A percentile compares a stretch with the other conserved stretches of the same genome.
These are phyloP conservation scores for Leptocoma aspasia DNA, from an alignment of 2,113 vertebrate species.

Conservation along the genomic window DNA sequence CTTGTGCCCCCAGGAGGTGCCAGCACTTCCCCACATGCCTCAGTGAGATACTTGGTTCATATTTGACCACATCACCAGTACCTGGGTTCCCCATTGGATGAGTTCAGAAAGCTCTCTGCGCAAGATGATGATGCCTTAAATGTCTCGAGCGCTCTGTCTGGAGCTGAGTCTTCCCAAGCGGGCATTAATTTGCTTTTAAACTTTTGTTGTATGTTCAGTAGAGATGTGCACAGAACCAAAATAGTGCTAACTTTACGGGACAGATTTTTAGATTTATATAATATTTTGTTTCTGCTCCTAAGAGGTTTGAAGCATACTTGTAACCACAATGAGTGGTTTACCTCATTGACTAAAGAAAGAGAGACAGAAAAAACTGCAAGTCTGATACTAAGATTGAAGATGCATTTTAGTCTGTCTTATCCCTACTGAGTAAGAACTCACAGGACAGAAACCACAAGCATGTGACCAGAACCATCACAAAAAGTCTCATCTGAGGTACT, in stretches of 20 bases:
- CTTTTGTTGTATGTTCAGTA: background rate
- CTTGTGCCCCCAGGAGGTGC: accelerated
- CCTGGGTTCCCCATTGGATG: accelerated
- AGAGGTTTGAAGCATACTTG: background rate
- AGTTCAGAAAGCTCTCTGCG: background rate
- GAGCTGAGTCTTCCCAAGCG: background rate
- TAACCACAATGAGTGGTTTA: background rate
- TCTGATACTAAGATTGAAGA: background rate
- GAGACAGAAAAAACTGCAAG: background rate
- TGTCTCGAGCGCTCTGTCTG: background rate
- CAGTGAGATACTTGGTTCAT: background rate
- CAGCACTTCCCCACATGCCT: background rate
- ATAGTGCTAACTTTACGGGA: background rate
- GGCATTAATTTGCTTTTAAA: background rate
- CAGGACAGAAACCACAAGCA: background rate
- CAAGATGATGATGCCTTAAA: background rate
- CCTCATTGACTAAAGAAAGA: background rate
- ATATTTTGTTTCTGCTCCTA: background rate
- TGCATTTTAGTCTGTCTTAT: background rate
- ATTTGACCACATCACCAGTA: background rate
- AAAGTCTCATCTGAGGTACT: background rate
- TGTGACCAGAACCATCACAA: background rate
- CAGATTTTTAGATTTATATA: background rate
- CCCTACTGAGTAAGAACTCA: background rate
- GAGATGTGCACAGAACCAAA: background rate